Percentiles rank a stretch among this genome's conserved stretches.
Evolutionary conservation across 2,888 invertebrate genomes (phyloP).

Genomic region (Aelia acuminata): DNA sequence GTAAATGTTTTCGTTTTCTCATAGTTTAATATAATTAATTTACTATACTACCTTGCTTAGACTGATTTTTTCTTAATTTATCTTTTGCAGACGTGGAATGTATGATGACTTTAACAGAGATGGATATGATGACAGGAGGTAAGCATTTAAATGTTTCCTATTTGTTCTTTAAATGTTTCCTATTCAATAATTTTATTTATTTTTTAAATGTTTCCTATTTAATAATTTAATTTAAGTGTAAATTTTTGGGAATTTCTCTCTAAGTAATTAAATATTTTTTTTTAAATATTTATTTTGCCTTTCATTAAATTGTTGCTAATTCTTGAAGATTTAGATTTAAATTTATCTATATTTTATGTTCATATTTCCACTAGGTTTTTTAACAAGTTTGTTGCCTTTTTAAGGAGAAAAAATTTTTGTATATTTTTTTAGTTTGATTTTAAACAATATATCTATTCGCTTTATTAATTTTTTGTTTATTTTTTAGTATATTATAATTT

Average conservation of each 20-base stretch:
- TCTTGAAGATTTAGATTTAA: background rate
- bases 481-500: slow-evolving; percentile 16
- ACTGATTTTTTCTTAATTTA: slow-evolving; percentile 66
- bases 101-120: slow-evolving; percentile 92
- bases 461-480: slow-evolving; percentile 13
- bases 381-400: background rate
- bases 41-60: too few species aligned
- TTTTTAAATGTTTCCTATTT: background rate
- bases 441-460: background rate
- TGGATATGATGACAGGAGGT: slow-evolving; percentile 86
- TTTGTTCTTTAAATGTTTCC: background rate
- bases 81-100: slow-evolving; percentile 74
- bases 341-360: background rate
- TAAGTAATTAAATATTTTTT: background rate
- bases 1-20: too few species aligned
- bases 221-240: too few species aligned
- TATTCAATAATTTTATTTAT: background rate
- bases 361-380: background rate
- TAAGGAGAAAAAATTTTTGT: too few species aligned
- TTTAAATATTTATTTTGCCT: background rate
- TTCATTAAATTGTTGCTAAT: too few species aligned
- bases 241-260: background rate
- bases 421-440: background rate
- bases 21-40: too few species aligned
- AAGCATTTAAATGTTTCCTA: background rate